phyloP scores from a whole-genome alignment of 2,797 vertebrate genomes.

The Smutsia temminckii region DNA sequence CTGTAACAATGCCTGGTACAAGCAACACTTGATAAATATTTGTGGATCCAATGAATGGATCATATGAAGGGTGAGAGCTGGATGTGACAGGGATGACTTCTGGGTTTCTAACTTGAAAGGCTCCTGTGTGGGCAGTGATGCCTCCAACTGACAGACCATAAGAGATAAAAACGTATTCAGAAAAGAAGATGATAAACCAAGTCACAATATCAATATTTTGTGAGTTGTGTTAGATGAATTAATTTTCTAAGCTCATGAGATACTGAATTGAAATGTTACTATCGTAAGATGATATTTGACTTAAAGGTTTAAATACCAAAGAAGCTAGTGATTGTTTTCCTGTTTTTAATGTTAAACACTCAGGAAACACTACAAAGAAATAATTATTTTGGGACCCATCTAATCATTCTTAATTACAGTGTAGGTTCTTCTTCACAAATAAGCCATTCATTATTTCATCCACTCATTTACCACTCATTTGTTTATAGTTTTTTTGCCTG shows the following conservation, averaged over 20 bases:
- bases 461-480: neutral
- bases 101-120: neutral
- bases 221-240: neutral
- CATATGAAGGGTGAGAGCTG: neutral
- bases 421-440: neutral
- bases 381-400: neutral
- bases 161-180: neutral
- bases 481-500: neutral
- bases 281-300: neutral
- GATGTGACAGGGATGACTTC: neutral
- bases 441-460: neutral
- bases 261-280: neutral
- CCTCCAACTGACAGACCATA: neutral
- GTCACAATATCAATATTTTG: neutral
- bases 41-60: neutral
- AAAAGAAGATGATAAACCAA: neutral
- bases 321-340: neutral
- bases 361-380: neutral
- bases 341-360: slow-evolving; percentile 3
- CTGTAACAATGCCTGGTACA: too few relatives aligned
- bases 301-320: neutral
- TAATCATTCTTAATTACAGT: neutral
- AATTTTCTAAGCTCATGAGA: neutral
- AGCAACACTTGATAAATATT: neutral
- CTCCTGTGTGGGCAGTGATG: neutral